Evolutionary conservation across 2,113 vertebrate genomes (phyloP), one percentile per base, ranked within the genome.

Genomic region (Barbus barbus): DNA sequence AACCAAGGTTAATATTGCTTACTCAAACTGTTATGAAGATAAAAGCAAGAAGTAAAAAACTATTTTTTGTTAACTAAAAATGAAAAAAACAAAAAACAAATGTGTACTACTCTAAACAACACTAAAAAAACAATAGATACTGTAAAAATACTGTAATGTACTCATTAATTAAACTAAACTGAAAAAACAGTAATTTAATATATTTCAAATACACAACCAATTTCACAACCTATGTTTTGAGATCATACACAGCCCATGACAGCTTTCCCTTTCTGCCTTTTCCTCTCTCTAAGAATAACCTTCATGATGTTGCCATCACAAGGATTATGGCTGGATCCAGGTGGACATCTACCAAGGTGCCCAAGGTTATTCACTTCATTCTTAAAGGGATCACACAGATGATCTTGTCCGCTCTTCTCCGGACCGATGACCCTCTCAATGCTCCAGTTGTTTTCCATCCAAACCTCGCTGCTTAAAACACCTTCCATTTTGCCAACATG

Each of bases 271-370:
- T n/a, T 71, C 33, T 36, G 33, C 33, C 53, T 28, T 11, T 13
- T 0, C 18, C 28, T 33, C 31, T 38, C 73, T 51, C 73, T 13
- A 24, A 26, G 38, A 74, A 60, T 83, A 61, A 61, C 24, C 36
- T 75, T 83, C 36, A n/a, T 0, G 11, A 83, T 53, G 71, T 44
- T 60, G 36, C 58, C 81, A 74, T 83, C n/a, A 73, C 69, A 74
- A 74, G 71, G 72, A 76, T 83, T 76, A 76, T 31, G 26, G 38
- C 24, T 63, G 56, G 41, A 83, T 83, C 38, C 72, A 76, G 72
- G 53, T 65, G 82, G 82, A 60, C 72, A 5, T 44, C 51, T 24
- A 33, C 56, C 71, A 76, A 65, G 56, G 36, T 63, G 56, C 36
- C 44, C 56, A 1, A 41, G 36, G 77, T 78, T 24, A 78, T 63